phyloP scores from a whole-genome alignment of 1,140 invertebrate species.

The Archivesica marissinica region DNA sequence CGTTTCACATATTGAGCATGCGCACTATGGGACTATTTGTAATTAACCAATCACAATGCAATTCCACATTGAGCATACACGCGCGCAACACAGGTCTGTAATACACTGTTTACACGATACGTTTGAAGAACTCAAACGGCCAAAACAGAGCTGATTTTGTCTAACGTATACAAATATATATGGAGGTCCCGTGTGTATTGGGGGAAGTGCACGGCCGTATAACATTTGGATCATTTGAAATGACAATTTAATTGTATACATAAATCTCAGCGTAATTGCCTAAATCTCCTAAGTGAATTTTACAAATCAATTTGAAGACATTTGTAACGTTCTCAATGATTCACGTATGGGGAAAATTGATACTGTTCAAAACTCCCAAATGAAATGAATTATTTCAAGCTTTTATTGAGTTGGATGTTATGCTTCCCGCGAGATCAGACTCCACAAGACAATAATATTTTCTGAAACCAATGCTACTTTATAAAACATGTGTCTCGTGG shows the following conservation, averaged over 20 bases:
- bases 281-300: constrained; percentile 19
- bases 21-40: too few species aligned
- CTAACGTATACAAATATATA: neutral
- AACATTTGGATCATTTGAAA: constrained; percentile 23
- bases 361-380: constrained; percentile 41
- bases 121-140: too few species aligned
- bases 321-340: neutral
- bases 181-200: neutral
- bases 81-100: too few species aligned
- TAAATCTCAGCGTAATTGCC: constrained; percentile 18
- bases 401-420: constrained; percentile 53
- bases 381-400: constrained; percentile 46
- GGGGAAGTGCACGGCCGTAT: neutral
- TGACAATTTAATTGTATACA: constrained; percentile 31
- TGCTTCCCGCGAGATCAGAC: constrained; percentile 12
- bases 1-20: too few species aligned
- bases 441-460: constrained; percentile 43
- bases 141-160: too few species aligned
- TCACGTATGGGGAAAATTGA: constrained; percentile 24
- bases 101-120: too few species aligned
- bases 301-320: constrained; percentile 21
- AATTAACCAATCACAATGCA: too few species aligned
- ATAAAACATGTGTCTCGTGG: neutral
- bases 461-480: neutral
- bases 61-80: too few species aligned